Evolutionary conservation across 2,888 invertebrate species (phyloP).

Genomic region (Hyposoter didymator): DNA sequence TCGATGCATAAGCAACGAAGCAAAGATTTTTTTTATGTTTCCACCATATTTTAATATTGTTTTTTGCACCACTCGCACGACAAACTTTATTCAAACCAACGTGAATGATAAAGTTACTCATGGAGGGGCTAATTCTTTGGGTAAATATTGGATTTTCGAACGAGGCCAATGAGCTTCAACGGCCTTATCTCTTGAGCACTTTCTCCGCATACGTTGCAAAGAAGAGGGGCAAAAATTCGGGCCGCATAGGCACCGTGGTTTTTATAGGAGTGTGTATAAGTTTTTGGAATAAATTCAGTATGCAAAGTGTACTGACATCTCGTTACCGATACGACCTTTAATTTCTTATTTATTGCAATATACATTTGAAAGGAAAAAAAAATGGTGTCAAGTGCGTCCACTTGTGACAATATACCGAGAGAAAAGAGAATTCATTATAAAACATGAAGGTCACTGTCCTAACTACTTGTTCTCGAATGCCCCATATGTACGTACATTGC

Average conservation of each 20-base stretch:
- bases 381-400: neutral
- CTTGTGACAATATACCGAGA: neutral
- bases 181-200: slow-evolving; percentile 24
- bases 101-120: neutral
- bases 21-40: too few species aligned
- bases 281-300: neutral
- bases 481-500: neutral
- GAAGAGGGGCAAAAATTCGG: neutral
- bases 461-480: slow-evolving; percentile 2
- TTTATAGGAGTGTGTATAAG: too few species aligned
- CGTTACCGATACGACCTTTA: neutral
- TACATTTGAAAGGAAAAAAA: neutral
- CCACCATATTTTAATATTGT: too few species aligned
- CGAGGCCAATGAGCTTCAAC: slow-evolving; percentile 28
- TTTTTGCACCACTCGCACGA: neutral
- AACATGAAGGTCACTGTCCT: slow-evolving; percentile 20
- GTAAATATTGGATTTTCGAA: slow-evolving; percentile 15
- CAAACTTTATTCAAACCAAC: neutral
- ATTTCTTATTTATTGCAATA: neutral
- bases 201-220: neutral
- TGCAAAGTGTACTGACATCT: neutral
- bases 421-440: slow-evolving; percentile 1
- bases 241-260: neutral
- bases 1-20: too few species aligned
- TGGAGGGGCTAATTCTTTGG: neutral